Evolutionary conservation across 2,888 invertebrate species (phyloP), one percentile per base, ranked within the genome.

Genomic region (Melanargia galathea): DNA sequence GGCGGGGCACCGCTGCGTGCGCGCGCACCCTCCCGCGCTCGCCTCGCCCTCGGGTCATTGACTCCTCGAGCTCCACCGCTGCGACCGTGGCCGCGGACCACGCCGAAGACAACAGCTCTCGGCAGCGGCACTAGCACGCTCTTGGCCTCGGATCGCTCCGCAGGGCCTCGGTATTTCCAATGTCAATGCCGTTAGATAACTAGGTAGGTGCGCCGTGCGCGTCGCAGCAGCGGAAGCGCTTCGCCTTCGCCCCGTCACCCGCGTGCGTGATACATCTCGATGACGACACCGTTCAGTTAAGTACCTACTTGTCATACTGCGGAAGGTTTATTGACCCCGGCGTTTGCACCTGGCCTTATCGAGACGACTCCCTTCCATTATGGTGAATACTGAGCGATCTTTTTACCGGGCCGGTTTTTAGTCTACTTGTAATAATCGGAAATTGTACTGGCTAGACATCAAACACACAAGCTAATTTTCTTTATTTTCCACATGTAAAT

Each of bases 1-100:
- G 89, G 90, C 89, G 89, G 90, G 89, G 90, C 89, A 87, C 87
- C 86, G 87, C 84, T 87, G 86, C 86, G 87, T 89, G 90, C 89
- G 90, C 85, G 89, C 90, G 89, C 90, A 90, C 88, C 87, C 85
- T 88, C 89, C 88, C 89, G 84, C 87, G 81, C 84, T 84, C 80
- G 83, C 81, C 83, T 78, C 79, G 83, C 82, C 82, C 81, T 84
- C 82, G 77, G 90, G 90, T 90, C 90, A 86, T 88, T 90, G 90
- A 90, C 90, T 85, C 82, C 72, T 78, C 78, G 80, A 77, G 77
- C 81, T n/a, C n/a, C 65, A 62, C 67, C 73, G 73, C 73, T 73
- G 70, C 71, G 71, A 73, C 73, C 75, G 81, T 79, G 80, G 82
- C 80, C 75, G 83, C 73, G 74, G 81, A 80, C 51, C 51, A 35